Evolutionary conservation across 2,113 vertebrate genomes (phyloP), one percentile per base, ranked within the genome.

Genomic region (Laterallus jamaicensis): DNA sequence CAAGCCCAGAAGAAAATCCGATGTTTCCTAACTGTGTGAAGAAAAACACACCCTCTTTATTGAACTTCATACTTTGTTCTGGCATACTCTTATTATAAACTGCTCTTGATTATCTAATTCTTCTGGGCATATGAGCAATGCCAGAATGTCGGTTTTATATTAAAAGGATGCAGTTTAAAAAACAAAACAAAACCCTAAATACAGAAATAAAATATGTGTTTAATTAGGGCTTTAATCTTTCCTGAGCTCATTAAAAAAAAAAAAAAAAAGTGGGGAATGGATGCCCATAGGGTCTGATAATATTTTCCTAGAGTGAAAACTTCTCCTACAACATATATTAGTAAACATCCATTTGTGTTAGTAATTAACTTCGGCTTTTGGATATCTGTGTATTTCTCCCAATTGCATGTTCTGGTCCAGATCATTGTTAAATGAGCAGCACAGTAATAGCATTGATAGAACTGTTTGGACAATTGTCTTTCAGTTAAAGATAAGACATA

Each of bases 211-310:
- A 97, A 96, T 96, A 96, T 97, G 97, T 97, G 90, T 97, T 98
- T 98, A 98, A 98, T 98, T 98, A 98, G 95, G 94, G 91, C 94
- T 98, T 98, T 97, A 97, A 97, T 98, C 95, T 97, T 97, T 95
- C 69, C 87, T 96, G 86, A 95, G 93, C 94, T 97, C 94, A 94
- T 95, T 97, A 92, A 95, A 88, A 81, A 82, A 64, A 74, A 60
- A 25, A 85, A 44, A 60, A 22, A 85, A 40, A 62, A 22, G 68
- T 37, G 67, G 26, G 15, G 59, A 73, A 79, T 95, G 59, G 73
- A 97, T 97, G 95, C 95, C 97, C 94, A 96, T 96, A 95, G 95
- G 93, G 89, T 95, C 95, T 97, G 90, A 96, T 97, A 98, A 97
- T 95, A 96, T 96, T 98, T 97, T 97, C 88, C 88, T 95, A 94